Percentiles rank a stretch among this genome's conserved stretches.
phyloP scores from a whole-genome alignment of 2,888 invertebrate genomes.

The Lepidocyrtinus sp. region DNA sequence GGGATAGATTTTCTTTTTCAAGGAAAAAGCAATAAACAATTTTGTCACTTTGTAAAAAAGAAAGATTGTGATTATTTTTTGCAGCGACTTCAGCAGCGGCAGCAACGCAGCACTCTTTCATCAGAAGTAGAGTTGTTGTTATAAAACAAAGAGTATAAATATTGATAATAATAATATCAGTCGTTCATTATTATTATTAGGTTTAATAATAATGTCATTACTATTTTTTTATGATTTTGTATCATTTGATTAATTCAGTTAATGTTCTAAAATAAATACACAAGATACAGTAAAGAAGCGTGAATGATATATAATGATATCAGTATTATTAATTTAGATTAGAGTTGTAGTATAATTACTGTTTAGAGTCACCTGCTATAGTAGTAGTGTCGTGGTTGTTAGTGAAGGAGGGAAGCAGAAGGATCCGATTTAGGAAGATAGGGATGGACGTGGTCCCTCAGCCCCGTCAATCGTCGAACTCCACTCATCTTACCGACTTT shows the following conservation, averaged over 20 bases:
- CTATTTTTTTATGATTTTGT: conserved; percentile 21
- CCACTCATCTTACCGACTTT: conserved; percentile 70
- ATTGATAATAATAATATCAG: conserved; percentile 38
- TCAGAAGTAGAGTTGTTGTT: conserved; percentile 56
- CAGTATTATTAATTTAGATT: conserved; percentile 43
- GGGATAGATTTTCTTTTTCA: too few relatives aligned
- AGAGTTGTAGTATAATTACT: conserved; percentile 59
- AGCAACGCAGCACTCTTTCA: conserved; percentile 25
- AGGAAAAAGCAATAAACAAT: background rate
- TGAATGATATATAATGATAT: conserved; percentile 43
- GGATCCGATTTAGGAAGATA: conserved; percentile 70
- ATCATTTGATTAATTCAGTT: conserved; percentile 41
- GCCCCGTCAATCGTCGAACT: conserved; percentile 69
- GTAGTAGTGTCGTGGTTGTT: conserved; percentile 67
- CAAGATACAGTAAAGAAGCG: conserved; percentile 58
- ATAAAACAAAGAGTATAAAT: conserved; percentile 30
- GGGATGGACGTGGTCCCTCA: conserved; percentile 70
- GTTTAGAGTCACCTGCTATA: conserved; percentile 68
- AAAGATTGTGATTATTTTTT: conserved; percentile 5
- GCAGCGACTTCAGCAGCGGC: conserved; percentile 16
- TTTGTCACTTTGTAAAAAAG: conserved; percentile 9
- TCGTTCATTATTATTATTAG: conserved; percentile 24
- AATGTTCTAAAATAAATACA: conserved; percentile 21
- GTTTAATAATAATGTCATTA: conserved; percentile 27
- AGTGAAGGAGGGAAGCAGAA: conserved; percentile 70